phyloP scores from a whole-genome alignment of 2,888 invertebrate genomes.

The Synanthedon formicaeformis region DNA sequence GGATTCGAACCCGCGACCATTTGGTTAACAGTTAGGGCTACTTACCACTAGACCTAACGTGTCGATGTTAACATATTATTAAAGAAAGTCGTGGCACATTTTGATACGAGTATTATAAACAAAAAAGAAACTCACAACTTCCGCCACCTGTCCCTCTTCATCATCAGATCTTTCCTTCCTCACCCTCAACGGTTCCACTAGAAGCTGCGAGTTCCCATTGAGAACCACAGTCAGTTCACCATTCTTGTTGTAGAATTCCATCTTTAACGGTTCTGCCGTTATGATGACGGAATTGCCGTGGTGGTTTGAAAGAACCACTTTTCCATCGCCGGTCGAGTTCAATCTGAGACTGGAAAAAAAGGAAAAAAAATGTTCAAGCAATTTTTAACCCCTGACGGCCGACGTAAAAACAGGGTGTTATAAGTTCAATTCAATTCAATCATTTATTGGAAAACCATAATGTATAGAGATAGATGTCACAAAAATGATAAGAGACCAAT shows the following conservation, averaged over 20 bases:
- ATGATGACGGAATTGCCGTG: conserved; percentile 69
- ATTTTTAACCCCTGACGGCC: too few relatives aligned
- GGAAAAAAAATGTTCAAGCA: neutral
- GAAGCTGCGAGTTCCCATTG: conserved; percentile 91
- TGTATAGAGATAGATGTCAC: neutral
- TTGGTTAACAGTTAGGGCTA: too few relatives aligned
- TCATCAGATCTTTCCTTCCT: conserved; percentile 70
- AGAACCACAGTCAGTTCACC: conserved; percentile 79
- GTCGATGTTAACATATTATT: too few relatives aligned
- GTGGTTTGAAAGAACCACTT: conserved; percentile 35
- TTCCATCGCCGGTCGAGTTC: conserved; percentile 38
- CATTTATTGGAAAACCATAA: neutral
- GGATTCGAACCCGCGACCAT: too few relatives aligned
- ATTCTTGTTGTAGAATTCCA: conserved; percentile 82
- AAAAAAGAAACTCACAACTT: conserved; percentile 28
- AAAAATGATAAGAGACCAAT: too few relatives aligned
- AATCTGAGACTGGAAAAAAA: conserved; percentile 34
- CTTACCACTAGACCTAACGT: too few relatives aligned
- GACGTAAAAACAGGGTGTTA: too few relatives aligned
- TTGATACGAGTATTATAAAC: too few relatives aligned
- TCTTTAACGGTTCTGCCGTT: conserved; percentile 81
- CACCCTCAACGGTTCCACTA: conserved; percentile 87
- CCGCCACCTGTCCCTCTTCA: conserved; percentile 24
- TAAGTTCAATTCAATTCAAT: too few relatives aligned
- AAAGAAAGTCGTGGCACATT: too few relatives aligned